Percentiles rank a stretch among this genome's conserved stretches.
Conservation (phyloP, 2,797 vertebrate genomes). For the Gymnoscopelus microlampas region DNA sequence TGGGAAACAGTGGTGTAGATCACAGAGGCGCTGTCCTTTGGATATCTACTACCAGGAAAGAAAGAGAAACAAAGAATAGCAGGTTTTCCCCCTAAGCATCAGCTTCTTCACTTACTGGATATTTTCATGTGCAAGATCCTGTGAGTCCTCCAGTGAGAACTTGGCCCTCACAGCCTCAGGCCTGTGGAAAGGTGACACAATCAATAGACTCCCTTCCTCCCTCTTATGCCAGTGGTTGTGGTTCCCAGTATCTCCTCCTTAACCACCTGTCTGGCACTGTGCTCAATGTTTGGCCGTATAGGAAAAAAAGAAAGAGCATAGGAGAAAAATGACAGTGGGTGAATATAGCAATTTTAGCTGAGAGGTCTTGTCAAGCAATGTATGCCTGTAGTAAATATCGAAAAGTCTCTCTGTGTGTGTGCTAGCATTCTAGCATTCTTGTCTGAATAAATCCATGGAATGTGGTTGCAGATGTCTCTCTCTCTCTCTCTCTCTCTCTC, state of each 20-base stretch:
- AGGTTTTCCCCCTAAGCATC: constrained; percentile 57
- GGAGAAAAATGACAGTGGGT: background rate
- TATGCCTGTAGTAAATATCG: background rate
- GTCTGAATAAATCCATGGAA: no score
- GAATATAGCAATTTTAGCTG: no score
- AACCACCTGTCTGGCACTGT: background rate
- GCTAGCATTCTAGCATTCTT: no score
- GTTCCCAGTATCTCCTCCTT: constrained; percentile 21
- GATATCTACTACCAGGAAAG: background rate
- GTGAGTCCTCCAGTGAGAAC: constrained; percentile 65
- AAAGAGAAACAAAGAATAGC: constrained; percentile 29
- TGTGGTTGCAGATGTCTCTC: no score
- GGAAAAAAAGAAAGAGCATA: background rate
- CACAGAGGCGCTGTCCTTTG: no score
- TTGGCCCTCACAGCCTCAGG: constrained; percentile 61
- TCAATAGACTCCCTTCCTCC: constrained; percentile 60
- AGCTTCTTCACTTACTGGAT: constrained; percentile 67
- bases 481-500: no score
- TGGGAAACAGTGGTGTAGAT: no score
- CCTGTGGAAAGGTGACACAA: constrained; percentile 75
- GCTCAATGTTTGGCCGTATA: background rate
- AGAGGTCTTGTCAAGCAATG: background rate
- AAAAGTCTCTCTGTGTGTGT: no score
- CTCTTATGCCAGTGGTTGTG: constrained; percentile 35
- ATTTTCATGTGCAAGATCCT: constrained; percentile 76